Conservation (phyloP, 1,140 invertebrate species). For the Lasioglossum baleicum region DNA sequence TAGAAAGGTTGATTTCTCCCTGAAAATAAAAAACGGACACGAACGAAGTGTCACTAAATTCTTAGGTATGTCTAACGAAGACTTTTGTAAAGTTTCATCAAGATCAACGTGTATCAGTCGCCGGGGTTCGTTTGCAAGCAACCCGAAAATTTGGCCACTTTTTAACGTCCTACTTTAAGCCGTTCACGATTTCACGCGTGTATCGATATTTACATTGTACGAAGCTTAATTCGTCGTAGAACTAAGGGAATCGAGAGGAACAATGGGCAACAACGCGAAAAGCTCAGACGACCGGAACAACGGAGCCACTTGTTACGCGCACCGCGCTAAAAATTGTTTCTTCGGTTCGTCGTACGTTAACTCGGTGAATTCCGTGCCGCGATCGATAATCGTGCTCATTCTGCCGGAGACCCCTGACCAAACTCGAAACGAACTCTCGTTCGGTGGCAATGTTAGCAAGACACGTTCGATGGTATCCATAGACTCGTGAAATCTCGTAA, state of each 20-base stretch:
- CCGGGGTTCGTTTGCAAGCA: too few relatives aligned
- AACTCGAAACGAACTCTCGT: not conserved
- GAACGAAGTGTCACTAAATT: too few relatives aligned
- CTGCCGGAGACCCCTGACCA: not conserved
- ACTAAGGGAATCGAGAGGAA: conserved; percentile 8
- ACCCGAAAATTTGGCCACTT: too few relatives aligned
- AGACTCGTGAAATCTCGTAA: not conserved
- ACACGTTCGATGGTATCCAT: not conserved
- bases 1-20: too few relatives aligned
- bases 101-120: too few relatives aligned
- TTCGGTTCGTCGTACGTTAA: conserved; percentile 32
- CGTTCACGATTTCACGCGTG: not conserved
- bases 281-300: conserved; percentile 29
- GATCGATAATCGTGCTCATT: conserved; percentile 53
- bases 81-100: too few relatives aligned
- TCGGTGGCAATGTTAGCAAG: not conserved
- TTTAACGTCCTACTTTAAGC: not conserved
- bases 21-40: too few relatives aligned
- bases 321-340: conserved; percentile 43
- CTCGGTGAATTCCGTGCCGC: conserved; percentile 35
- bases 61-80: too few relatives aligned
- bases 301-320: conserved; percentile 61
- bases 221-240: not conserved
- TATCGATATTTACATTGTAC: not conserved
- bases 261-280: conserved; percentile 24